These are phyloP conservation scores for Scaptomyza montana DNA, from an alignment of 1,140 invertebrate genomes.

Conservation along the genomic window DNA sequence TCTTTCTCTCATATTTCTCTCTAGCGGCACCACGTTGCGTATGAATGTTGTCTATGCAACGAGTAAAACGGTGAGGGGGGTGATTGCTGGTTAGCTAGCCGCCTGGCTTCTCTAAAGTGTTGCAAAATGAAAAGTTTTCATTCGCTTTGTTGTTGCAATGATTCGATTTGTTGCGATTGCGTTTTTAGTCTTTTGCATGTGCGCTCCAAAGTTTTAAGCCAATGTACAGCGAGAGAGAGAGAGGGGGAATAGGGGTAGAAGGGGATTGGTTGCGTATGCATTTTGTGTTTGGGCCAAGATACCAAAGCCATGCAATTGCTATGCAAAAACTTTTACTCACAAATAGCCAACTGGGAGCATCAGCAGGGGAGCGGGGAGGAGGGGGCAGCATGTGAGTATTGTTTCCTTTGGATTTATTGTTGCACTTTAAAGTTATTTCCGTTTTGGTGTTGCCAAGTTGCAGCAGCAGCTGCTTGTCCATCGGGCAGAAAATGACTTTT, in stretches of 20 bases:
- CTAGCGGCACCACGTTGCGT: conserved; percentile 22
- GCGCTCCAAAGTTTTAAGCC: conserved; percentile 55
- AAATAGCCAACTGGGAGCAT: conserved; percentile 48
- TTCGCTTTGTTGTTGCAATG: conserved; percentile 70
- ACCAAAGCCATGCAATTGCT: conserved; percentile 68
- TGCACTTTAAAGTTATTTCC: conserved; percentile 64
- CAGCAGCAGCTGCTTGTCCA: conserved; percentile 43
- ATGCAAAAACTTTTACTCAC: conserved; percentile 65
- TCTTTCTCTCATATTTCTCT: neutral
- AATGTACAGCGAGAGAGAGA: neutral
- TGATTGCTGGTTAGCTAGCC: neutral
- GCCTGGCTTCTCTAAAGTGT: conserved; percentile 60
- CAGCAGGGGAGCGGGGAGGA: neutral
- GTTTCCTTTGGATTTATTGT: conserved; percentile 59
- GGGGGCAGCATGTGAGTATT: conserved; percentile 27
- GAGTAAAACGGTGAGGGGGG: neutral
- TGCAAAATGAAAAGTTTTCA: conserved; percentile 73
- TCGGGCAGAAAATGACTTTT: conserved; percentile 46
- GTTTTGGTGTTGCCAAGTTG: conserved; percentile 8
- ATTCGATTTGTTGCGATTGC: conserved; percentile 81
- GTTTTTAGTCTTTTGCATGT: conserved; percentile 81
- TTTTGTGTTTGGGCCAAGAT: conserved; percentile 52
- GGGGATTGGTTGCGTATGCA: conserved; percentile 24
- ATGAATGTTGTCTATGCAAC: conserved; percentile 46
- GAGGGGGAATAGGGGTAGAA: neutral